These are phyloP conservation scores for Tigriopus japonicus DNA, from an alignment of 1,140 invertebrate genomes.

Conservation along the genomic window DNA sequence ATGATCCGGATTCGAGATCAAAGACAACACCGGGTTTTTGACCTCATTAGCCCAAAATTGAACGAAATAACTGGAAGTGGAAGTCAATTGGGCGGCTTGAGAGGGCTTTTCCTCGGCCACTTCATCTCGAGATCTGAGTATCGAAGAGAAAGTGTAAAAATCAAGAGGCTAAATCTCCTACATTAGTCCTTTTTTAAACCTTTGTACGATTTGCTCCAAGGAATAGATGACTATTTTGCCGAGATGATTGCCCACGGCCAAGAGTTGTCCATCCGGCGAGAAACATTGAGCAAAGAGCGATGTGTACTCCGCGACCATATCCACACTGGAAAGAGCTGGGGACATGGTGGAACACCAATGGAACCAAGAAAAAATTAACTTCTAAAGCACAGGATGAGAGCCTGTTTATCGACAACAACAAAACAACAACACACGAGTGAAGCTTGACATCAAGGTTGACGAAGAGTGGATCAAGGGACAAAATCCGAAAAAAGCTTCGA, in stretches of 20 bases:
- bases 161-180: neutral
- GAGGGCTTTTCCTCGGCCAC: constrained; percentile 29
- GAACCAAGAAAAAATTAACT: too few species aligned
- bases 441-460: too few species aligned
- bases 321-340: too few species aligned
- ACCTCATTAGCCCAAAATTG: constrained; percentile 31
- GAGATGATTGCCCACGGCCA: constrained; percentile 61
- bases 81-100: constrained; percentile 35
- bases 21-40: constrained; percentile 45
- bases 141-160: neutral
- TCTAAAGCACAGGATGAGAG: too few species aligned
- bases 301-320: constrained; percentile 35
- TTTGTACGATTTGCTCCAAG: constrained; percentile 34
- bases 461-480: too few species aligned
- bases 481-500: too few species aligned
- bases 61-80: too few species aligned
- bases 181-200: constrained; percentile 8
- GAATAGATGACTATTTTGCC: constrained; percentile 60
- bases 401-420: too few species aligned
- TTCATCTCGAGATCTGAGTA: constrained; percentile 9
- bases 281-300: constrained; percentile 55
- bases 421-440: too few species aligned
- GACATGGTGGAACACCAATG: too few species aligned
- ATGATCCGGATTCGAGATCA: constrained; percentile 45
- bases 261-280: constrained; percentile 58